A percentile compares a stretch with the other conserved stretches of the same genome.
Evolutionary conservation across 1,140 invertebrate species (phyloP).

Genomic region (Octopus sinensis): DNA sequence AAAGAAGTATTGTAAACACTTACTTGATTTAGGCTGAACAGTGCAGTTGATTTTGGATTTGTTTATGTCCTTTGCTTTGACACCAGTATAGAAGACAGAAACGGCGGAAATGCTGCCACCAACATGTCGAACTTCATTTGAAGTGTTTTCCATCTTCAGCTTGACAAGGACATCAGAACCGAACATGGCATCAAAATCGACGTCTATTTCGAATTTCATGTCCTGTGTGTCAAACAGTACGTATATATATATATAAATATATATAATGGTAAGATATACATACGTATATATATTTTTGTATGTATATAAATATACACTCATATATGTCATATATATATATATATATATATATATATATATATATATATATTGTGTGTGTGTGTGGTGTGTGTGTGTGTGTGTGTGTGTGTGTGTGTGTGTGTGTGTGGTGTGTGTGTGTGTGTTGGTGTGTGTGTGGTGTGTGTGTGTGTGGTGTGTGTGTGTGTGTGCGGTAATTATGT

Average conservation of each 20-base stretch:
- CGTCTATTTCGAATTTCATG: background rate
- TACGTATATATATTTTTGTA: background rate
- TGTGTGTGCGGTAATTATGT: background rate
- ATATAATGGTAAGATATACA: background rate
- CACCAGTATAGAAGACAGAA: background rate
- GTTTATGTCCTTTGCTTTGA: background rate
- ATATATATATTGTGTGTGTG: background rate
- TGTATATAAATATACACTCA: background rate
- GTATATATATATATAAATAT: background rate
- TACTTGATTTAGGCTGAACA: too few species aligned
- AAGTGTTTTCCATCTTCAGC: background rate
- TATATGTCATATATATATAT: background rate
- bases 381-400: background rate
- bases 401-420: background rate
- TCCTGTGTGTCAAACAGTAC: background rate
- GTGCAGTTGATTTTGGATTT: too few species aligned
- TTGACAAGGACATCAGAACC: background rate
- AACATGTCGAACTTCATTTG: too few species aligned
- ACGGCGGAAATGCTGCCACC: background rate
- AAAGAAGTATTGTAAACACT: too few species aligned
- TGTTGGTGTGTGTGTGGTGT: background rate
- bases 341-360: background rate
- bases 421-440: background rate
- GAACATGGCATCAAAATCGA: background rate
- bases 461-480: background rate